These are phyloP conservation scores for Trichopria drosophilae DNA, from an alignment of 2,888 invertebrate species.

Conservation along the genomic window DNA sequence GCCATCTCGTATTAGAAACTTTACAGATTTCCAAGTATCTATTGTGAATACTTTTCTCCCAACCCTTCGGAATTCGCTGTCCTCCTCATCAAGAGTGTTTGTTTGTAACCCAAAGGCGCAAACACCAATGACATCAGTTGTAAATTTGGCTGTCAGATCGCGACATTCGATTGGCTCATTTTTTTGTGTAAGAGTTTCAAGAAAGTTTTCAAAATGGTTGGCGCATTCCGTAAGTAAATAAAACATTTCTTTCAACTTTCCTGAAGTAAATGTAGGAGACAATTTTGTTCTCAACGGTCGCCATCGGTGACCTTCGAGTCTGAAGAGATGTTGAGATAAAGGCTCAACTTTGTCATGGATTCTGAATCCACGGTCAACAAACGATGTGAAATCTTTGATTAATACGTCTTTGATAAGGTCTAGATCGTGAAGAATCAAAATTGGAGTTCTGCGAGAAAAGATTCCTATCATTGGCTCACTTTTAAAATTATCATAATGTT, in stretches of 20 bases:
- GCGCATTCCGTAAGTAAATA: conserved; percentile 59
- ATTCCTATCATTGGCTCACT: conserved; percentile 53
- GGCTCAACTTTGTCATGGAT: conserved; percentile 52
- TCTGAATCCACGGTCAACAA: conserved; percentile 46
- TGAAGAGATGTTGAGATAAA: conserved; percentile 56
- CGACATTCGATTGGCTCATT: conserved; percentile 41
- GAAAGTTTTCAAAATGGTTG: conserved; percentile 54
- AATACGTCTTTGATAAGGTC: conserved; percentile 55
- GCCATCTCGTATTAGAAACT: neutral
- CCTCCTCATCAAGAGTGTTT: conserved; percentile 51
- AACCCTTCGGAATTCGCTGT: conserved; percentile 54
- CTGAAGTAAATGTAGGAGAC: conserved; percentile 60
- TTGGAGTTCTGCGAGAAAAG: conserved; percentile 49
- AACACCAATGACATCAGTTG: conserved; percentile 58
- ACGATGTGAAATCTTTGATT: conserved; percentile 57
- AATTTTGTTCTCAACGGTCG: conserved; percentile 59
- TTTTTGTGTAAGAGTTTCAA: conserved; percentile 46
- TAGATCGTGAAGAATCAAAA: conserved; percentile 53
- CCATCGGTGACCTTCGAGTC: conserved; percentile 60
- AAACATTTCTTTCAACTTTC: conserved; percentile 61
- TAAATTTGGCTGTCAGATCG: conserved; percentile 55
- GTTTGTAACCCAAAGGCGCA: conserved; percentile 58
- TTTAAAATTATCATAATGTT: conserved; percentile 34
- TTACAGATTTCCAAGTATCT: conserved; percentile 16
- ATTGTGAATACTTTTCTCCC: conserved; percentile 37